A percentile compares a stretch with the other conserved stretches of the same genome.
phyloP scores from a whole-genome alignment of 30 jellyfish, hydroid and myxozoan species.

The Hydractinia echinata region DNA sequence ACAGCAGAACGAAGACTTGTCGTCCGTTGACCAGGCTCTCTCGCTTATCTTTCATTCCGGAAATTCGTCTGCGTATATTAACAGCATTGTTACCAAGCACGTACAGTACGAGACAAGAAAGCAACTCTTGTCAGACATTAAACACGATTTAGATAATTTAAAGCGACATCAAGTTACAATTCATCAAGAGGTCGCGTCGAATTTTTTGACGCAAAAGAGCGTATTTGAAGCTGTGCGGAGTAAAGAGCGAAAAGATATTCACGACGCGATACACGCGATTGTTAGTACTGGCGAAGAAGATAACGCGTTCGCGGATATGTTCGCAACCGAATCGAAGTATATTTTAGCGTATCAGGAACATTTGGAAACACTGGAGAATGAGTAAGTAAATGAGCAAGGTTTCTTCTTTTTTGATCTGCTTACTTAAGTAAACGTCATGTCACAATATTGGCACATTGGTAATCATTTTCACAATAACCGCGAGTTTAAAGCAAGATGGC shows the following conservation, averaged over 20 bases:
- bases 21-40: slow-evolving; percentile 22
- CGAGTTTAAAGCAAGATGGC: too few species aligned
- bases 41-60: slow-evolving; percentile 24
- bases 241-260: slow-evolving; percentile 29
- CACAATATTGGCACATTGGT: too few species aligned
- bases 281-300: not conserved
- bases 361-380: slow-evolving; percentile 18
- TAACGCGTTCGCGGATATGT: not conserved
- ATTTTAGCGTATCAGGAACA: slow-evolving; percentile 11
- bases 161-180: slow-evolving; percentile 6
- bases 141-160: not conserved
- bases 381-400: not conserved
- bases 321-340: not conserved
- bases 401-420: too few species aligned
- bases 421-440: too few species aligned
- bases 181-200: slow-evolving; percentile 22
- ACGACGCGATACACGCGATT: slow-evolving; percentile 14
- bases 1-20: not conserved
- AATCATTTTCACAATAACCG: too few species aligned
- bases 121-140: slow-evolving; percentile 4
- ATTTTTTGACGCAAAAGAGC: slow-evolving; percentile 16
- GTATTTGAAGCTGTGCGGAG: slow-evolving; percentile 13
- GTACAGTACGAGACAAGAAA: slow-evolving; percentile 13
- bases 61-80: slow-evolving; percentile 1
- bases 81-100: not conserved